Base-by-base conservation (phyloP, 2,113 vertebrate genomes). In the Bufo gargarizans region DNA sequence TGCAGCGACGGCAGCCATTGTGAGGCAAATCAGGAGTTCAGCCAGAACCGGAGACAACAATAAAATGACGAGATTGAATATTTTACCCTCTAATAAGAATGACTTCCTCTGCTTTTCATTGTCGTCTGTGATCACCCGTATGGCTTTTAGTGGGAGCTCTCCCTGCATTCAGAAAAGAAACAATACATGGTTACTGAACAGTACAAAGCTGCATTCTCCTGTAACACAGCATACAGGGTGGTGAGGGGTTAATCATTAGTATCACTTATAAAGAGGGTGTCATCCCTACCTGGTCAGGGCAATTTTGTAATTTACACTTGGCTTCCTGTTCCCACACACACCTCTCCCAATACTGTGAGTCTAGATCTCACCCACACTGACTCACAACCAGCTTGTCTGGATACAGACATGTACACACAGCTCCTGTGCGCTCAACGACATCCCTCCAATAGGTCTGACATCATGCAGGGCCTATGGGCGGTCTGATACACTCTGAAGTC, bases 21-120 rank as follows among this genome's bases (percentile, higher is more conserved):
- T 17, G 49, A 74, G 13, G 71, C 4, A 1, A 33, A 33, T 2
- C 6, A 45, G 6, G 13, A 33, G 10, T 13, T 43, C 4, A 45
- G 4, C 6, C 45, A 72, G 13, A 1, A 45, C 14, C 0, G 14
- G 43, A 0, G 16, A 47, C 43, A 17, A 74, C 71, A 74, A 0
- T 3, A 74, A 49, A 22, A 49, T 9, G 4, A 33, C 33, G 33
- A 33, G 33, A 33, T 33, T 33, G 33, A 33, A 33, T 33, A 0
- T 77, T 84, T 20, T 92, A 99, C 98, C 98, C 97, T 98, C 96
- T 2, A 99, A 97, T 86, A 96, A 92, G 89, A 99, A 99, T 1
- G 97, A 97, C 90, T 95, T 95, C 61, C 93, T 95, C 91, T 95
- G 95, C 81, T 97, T 95, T 22, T 97, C 96, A 0, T 96, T 95